Percentiles rank a stretch among this genome's conserved stretches.
phyloP scores from a whole-genome alignment of 2,113 vertebrate species.

The Loxodonta africana region DNA sequence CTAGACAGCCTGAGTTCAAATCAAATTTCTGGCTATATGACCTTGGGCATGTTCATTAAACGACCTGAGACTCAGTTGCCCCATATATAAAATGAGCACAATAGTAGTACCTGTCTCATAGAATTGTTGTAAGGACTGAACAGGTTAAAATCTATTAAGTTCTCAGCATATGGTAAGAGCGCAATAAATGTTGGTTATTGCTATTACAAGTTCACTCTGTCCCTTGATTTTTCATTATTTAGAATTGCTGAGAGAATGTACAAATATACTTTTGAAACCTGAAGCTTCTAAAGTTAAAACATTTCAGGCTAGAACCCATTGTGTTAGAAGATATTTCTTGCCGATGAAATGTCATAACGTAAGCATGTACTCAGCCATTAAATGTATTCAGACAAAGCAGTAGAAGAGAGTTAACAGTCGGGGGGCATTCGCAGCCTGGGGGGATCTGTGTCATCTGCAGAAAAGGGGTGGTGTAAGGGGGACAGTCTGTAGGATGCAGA shows the following conservation, averaged over 20 bases:
- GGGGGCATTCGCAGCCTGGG: not conserved
- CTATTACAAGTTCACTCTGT: not conserved
- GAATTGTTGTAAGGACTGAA: not conserved
- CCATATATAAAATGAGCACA: not conserved
- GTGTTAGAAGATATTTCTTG: not conserved
- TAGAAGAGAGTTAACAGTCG: not conserved
- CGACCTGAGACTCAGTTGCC: not conserved
- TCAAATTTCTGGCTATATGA: not conserved
- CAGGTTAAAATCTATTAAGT: constrained; percentile 28
- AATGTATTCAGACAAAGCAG: not conserved
- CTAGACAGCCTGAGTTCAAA: not conserved
- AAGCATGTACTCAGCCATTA: not conserved
- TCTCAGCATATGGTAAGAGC: not conserved
- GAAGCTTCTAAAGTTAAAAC: constrained; percentile 46
- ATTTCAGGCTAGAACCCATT: constrained; percentile 12
- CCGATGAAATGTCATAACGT: not conserved
- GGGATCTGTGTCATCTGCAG: not conserved
- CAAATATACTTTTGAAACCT: constrained; percentile 9
- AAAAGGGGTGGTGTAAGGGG: not conserved
- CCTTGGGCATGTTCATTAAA: not conserved
- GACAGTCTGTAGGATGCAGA: not conserved
- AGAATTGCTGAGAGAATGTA: constrained; percentile 6
- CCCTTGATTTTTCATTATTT: constrained; percentile 7
- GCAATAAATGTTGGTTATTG: not conserved
- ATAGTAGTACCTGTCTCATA: not conserved